Base-by-base conservation (phyloP, 2,888 invertebrate genomes). In the Ephialtes manifestator region DNA sequence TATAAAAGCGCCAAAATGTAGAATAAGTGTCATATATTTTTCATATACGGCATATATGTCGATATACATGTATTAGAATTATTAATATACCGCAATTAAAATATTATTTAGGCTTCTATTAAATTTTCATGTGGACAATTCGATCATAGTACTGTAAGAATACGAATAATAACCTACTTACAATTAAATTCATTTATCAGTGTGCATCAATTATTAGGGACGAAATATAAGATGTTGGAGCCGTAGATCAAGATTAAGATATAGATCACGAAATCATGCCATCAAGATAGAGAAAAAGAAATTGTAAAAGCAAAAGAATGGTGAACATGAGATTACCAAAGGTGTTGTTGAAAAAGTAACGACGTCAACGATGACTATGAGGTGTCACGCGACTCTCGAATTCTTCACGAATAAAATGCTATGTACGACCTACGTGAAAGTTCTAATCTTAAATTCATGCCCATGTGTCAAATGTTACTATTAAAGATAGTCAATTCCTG, bases 351-450 rank as follows among this genome's bases (percentile, higher is more conserved):
- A 15, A 46, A 46, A 46, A 46, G 46, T 60, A 74, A 74, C 60
- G 74, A 60, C 46, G 46, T 8, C 46, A 43, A 60, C 74, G 60
- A 74, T 46, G 58, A 60, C 60, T 74, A 46, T 31, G 11, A 46
- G 46, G 10, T 18, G 60, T 35, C 60, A 46, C 74, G 24, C 58
- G 46, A 58, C 67, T 77, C 67, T 77, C 77, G 76, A 76, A 76
- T 53, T 76, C 67, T 67, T 51, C 35, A 39, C 39, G 67, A 76
- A 76, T 53, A 35, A 67, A 76, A 53, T 67, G 43, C 67, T 67
- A 28, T 55, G 63, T 67, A 76, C 76, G 55, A 55, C 67, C 43
- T 15, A 55, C 65, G 67, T 43, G 77, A 77, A 67, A 77, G 55
- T 77, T n/a, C 20, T 15, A 77, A 67, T 46, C 55, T 20, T 11